These are phyloP conservation scores for Andrena marginata DNA, from an alignment of 2,888 invertebrate species.

Conservation along the genomic window DNA sequence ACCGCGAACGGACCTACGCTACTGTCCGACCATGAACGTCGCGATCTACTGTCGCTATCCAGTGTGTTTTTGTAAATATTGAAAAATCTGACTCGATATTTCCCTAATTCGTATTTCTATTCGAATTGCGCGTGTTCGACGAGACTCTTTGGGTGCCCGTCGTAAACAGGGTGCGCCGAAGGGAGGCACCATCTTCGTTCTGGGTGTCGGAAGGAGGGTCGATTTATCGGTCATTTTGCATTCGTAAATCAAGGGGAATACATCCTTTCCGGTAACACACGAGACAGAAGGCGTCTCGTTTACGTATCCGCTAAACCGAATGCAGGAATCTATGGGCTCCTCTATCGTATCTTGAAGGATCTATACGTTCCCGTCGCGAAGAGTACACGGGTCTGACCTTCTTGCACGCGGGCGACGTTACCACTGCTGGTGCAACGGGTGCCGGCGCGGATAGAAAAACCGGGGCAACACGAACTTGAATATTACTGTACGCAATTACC, in stretches of 20 bases:
- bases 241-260: slow-evolving; percentile 78
- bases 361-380: slow-evolving; percentile 42
- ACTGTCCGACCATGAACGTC: neutral
- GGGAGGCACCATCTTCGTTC: slow-evolving; percentile 63
- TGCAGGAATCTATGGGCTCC: slow-evolving; percentile 64
- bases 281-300: slow-evolving; percentile 70
- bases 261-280: slow-evolving; percentile 76
- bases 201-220: slow-evolving; percentile 65
- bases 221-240: slow-evolving; percentile 71
- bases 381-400: slow-evolving; percentile 42
- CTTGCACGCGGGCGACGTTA: neutral
- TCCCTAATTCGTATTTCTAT: neutral
- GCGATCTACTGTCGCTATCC: neutral
- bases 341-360: slow-evolving; percentile 58
- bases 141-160: neutral
- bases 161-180: slow-evolving; percentile 42
- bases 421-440: neutral
- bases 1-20: neutral
- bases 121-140: slow-evolving; percentile 24
- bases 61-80: neutral
- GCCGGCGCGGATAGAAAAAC: neutral
- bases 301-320: slow-evolving; percentile 67
- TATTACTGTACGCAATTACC: slow-evolving; percentile 49
- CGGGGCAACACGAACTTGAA: slow-evolving; percentile 33
- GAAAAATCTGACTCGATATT: neutral